phyloP scores from a whole-genome alignment of 2,797 vertebrate genomes.

The Syngnathus acus region DNA sequence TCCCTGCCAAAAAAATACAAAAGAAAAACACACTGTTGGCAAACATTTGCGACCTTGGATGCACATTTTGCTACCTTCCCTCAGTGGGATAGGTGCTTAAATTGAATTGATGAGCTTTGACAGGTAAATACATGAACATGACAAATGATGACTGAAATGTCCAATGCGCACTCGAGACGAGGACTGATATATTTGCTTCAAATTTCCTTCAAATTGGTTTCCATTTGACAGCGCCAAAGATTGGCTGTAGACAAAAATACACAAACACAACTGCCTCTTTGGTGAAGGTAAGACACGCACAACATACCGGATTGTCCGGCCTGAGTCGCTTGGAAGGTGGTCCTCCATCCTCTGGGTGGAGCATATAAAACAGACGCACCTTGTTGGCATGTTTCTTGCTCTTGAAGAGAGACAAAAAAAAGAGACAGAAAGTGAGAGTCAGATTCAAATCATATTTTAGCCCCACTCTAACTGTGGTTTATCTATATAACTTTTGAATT shows the following conservation, averaged over 20 bases:
- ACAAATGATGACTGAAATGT: not conserved
- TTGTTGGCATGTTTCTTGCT: constrained; percentile 92
- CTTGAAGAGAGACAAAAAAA: constrained; percentile 48
- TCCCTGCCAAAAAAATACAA: too few species aligned
- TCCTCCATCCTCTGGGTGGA: constrained; percentile 85
- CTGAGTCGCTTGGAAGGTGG: constrained; percentile 87
- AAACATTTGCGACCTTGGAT: too few species aligned
- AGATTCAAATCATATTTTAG: not conserved
- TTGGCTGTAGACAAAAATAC: not conserved
- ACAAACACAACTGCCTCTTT: not conserved
- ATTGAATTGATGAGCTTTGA: not conserved
- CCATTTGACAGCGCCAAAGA: not conserved
- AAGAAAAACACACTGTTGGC: too few species aligned
- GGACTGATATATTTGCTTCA: not conserved
- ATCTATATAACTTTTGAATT: not conserved
- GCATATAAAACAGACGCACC: constrained; percentile 89
- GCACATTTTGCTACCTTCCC: too few species aligned
- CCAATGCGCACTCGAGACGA: not conserved
- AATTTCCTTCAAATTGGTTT: not conserved
- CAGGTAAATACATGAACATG: not conserved
- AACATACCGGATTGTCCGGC: constrained; percentile 67
- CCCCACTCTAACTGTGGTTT: not conserved
- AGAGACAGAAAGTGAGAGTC: constrained; percentile 11
- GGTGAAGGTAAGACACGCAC: constrained; percentile 4
- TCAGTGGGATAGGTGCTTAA: not conserved